A percentile compares a stretch with the other conserved stretches of the same genome.
Conservation (phyloP, 2,113 vertebrate species). For the Mandrillus leucophaeus region DNA sequence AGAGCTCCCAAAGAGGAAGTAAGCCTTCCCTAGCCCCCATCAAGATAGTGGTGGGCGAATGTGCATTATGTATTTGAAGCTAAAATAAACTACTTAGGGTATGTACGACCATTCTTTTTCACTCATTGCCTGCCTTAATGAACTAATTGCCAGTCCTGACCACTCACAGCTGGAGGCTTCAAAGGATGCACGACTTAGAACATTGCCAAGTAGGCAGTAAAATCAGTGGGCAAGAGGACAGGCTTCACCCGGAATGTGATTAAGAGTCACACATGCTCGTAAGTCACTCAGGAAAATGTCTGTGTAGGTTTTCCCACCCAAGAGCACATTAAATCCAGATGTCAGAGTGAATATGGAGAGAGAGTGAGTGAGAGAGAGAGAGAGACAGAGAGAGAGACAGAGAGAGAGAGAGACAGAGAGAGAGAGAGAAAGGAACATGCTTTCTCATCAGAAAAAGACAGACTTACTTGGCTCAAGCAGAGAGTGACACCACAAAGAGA, state of each 20-base stretch:
- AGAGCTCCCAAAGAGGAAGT: no score
- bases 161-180: not conserved
- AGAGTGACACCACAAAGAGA: not conserved
- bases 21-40: not conserved
- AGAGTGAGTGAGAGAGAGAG: not conserved
- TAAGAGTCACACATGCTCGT: not conserved
- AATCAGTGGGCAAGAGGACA: no score
- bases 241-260: not conserved
- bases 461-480: not conserved
- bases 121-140: not conserved
- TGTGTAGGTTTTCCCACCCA: not conserved
- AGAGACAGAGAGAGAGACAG: not conserved
- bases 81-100: not conserved
- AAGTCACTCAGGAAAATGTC: not conserved
- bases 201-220: not conserved
- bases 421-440: not conserved
- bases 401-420: not conserved
- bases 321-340: not conserved
- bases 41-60: not conserved
- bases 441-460: not conserved
- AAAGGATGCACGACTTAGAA: not conserved
- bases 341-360: not conserved
- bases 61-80: not conserved
- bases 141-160: not conserved
- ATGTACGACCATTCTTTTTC: not conserved